phyloP scores from a whole-genome alignment of 2,113 vertebrate species.

The Eudorcas thomsonii region DNA sequence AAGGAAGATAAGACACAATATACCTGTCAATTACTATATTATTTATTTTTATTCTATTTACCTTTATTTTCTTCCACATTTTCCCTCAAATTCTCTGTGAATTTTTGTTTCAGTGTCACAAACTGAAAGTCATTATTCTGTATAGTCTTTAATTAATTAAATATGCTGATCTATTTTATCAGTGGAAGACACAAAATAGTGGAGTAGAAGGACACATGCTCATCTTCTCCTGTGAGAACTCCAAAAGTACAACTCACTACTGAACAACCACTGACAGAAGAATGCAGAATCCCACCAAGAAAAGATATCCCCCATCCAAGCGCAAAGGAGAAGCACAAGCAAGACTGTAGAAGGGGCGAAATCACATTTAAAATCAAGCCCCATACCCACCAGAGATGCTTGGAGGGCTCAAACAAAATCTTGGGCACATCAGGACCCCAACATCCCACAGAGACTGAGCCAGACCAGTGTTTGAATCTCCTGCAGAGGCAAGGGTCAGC shows the following conservation, averaged over 20 bases:
- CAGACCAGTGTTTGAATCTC: not conserved
- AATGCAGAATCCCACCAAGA: not conserved
- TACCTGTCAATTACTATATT: not conserved
- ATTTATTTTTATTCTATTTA: not conserved
- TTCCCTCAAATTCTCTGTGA: not conserved
- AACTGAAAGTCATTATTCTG: not conserved
- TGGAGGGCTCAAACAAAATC: not conserved
- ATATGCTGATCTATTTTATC: not conserved
- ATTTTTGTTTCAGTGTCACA: not conserved
- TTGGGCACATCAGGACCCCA: not conserved
- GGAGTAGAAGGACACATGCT: not conserved
- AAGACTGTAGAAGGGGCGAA: not conserved
- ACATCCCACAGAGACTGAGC: not conserved
- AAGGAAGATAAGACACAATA: not conserved
- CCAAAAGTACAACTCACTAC: not conserved
- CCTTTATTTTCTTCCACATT: not conserved
- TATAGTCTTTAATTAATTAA: not conserved
- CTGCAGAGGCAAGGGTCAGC: not conserved
- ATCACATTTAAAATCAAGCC: not conserved
- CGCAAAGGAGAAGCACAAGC: not conserved
- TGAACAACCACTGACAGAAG: not conserved
- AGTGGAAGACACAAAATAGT: not conserved
- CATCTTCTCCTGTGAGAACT: not conserved
- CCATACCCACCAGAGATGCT: not conserved
- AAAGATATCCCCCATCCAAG: not conserved